A percentile compares a stretch with the other conserved stretches of the same genome.
Evolutionary conservation across 2,797 vertebrate genomes (phyloP).

Genomic region (Parambassis ranga): DNA sequence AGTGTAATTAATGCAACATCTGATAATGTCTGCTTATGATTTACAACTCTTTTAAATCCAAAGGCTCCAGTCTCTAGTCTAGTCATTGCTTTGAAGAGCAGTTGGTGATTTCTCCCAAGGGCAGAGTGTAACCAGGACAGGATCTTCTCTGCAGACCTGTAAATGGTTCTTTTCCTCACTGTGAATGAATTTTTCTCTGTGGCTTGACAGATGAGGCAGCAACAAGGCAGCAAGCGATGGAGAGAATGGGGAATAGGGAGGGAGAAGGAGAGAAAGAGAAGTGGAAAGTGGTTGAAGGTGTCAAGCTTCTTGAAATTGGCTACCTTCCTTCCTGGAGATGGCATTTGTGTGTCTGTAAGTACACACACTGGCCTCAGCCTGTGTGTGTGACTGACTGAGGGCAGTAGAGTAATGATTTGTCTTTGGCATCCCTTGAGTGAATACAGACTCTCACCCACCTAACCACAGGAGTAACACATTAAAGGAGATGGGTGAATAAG

Average conservation of each 20-base stretch:
- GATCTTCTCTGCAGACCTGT: constrained; percentile 34
- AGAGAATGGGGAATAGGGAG: constrained; percentile 5
- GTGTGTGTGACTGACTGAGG: constrained; percentile 11
- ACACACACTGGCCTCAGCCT: not conserved
- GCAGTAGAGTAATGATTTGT: constrained; percentile 40
- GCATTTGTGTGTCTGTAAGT: constrained; percentile 12
- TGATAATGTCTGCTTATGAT: not conserved
- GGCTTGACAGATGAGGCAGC: constrained; percentile 53
- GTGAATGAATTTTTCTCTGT: constrained; percentile 56
- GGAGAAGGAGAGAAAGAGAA: not conserved
- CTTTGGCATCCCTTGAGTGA: constrained; percentile 44
- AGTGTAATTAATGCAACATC: not conserved
- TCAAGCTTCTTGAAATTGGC: constrained; percentile 71
- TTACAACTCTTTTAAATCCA: not conserved
- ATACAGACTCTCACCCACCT: constrained; percentile 27
- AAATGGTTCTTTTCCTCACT: constrained; percentile 60
- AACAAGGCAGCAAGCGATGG: constrained; percentile 15
- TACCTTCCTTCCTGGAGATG: constrained; percentile 49
- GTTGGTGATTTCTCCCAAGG: constrained; percentile 24
- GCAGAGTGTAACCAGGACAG: constrained; percentile 14
- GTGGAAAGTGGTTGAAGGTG: constrained; percentile 51
- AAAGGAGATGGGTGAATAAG: constrained; percentile 51
- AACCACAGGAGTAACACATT: constrained; percentile 55
- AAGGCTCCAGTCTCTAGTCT: not conserved
- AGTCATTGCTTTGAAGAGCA: constrained; percentile 4